phyloP scores from a whole-genome alignment of 1,140 invertebrate species.

The Dryas iulia region DNA sequence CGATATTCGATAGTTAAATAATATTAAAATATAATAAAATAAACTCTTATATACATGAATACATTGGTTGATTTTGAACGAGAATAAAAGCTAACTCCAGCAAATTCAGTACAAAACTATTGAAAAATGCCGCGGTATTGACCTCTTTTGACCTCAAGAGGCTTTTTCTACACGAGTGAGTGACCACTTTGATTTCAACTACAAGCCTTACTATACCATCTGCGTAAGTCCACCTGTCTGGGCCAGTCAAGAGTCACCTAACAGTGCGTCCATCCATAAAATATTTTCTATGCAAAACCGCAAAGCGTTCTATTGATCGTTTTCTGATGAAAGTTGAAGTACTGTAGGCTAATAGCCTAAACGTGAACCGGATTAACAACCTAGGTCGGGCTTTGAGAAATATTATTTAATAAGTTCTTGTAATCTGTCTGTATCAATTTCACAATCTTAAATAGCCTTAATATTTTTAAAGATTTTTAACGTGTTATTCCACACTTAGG shows the following conservation, averaged over 20 bases:
- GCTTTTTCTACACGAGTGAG: conserved; percentile 41
- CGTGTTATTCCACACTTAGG: too few relatives aligned
- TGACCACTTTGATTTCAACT: conserved; percentile 51
- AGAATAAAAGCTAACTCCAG: background rate
- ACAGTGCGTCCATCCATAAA: conserved; percentile 50
- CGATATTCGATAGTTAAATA: too few relatives aligned
- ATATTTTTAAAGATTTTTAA: background rate
- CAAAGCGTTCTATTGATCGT: conserved; percentile 63
- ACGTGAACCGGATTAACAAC: conserved; percentile 59
- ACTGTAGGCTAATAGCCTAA: conserved; percentile 65
- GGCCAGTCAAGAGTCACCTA: conserved; percentile 38
- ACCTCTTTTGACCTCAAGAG: conserved; percentile 42
- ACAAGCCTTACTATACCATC: conserved; percentile 19
- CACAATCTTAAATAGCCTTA: background rate
- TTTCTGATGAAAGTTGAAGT: conserved; percentile 70
- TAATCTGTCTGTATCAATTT: background rate
- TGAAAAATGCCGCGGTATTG: conserved; percentile 35
- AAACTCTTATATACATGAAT: background rate
- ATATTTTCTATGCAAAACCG: conserved; percentile 60
- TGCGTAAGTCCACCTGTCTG: conserved; percentile 38
- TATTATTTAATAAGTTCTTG: background rate
- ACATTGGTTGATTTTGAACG: background rate
- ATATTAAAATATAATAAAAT: background rate
- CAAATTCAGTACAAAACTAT: conserved; percentile 17
- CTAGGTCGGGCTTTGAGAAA: background rate